phyloP scores from a whole-genome alignment of 2,113 vertebrate species.

The Lophius piscatorius region DNA sequence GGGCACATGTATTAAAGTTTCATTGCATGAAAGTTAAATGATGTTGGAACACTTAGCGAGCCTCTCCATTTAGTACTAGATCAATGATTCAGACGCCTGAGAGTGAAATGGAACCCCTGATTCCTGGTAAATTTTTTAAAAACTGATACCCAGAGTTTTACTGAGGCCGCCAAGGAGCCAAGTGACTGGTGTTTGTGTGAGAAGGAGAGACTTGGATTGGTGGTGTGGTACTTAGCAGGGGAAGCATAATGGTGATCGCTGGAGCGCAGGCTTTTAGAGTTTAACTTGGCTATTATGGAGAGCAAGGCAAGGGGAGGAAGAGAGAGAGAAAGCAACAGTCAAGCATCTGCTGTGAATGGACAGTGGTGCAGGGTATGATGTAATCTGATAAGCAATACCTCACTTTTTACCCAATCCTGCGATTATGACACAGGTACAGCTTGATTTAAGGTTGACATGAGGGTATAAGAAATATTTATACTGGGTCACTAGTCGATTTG shows the following conservation, averaged over 20 bases:
- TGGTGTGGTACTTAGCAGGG: slow-evolving; percentile 1
- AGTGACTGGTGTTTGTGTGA: slow-evolving; percentile 42
- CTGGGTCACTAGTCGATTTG: slow-evolving; percentile 42
- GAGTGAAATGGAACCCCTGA: slow-evolving; percentile 85
- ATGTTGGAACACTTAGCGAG: slow-evolving; percentile 91
- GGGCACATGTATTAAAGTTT: slow-evolving; percentile 89
- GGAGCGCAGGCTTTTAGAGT: slow-evolving; percentile 78
- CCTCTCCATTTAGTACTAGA: slow-evolving; percentile 90
- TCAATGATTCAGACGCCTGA: slow-evolving; percentile 82
- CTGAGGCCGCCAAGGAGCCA: slow-evolving; percentile 55
- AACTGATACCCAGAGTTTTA: slow-evolving; percentile 83
- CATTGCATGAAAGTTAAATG: slow-evolving; percentile 91
- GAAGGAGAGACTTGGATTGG: slow-evolving; percentile 1
- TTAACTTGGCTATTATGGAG: slow-evolving; percentile 62
- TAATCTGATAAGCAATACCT: slow-evolving; percentile 26
- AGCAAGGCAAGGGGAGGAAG: slow-evolving; percentile 22
- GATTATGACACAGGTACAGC: slow-evolving; percentile 46
- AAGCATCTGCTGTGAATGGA: slow-evolving; percentile 66
- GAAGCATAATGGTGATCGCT: slow-evolving; percentile 64
- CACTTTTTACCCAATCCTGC: slow-evolving; percentile 44
- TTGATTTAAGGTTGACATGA: slow-evolving; percentile 41
- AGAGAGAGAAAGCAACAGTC: slow-evolving; percentile 54
- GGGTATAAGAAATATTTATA: slow-evolving; percentile 39
- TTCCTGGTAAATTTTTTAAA: slow-evolving; percentile 85
- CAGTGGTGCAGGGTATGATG: slow-evolving; percentile 45